Percentiles rank a stretch among this genome's conserved stretches.
Evolutionary conservation across 2,113 vertebrate genomes (phyloP).

Genomic region (Bombycilla garrulus): DNA sequence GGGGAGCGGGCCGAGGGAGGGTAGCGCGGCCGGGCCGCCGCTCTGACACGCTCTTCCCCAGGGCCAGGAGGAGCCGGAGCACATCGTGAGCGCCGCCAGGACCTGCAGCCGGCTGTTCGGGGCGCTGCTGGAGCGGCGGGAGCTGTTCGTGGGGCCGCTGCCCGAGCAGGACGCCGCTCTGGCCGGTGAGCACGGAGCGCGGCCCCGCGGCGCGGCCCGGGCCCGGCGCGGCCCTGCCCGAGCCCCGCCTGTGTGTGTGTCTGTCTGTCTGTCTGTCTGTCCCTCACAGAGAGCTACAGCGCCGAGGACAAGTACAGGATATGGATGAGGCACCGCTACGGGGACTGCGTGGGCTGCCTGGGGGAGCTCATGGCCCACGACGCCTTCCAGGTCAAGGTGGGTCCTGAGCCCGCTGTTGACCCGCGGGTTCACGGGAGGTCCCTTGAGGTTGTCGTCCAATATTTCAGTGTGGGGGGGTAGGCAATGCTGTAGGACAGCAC

Average conservation of each 20-base stretch:
- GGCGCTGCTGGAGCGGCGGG: conserved; percentile 78
- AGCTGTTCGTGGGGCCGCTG: conserved; percentile 81
- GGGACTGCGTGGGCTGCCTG: conserved; percentile 78
- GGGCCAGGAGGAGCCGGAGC: conserved; percentile 75
- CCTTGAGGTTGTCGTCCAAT: rapidly evolving
- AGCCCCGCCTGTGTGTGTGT: not conserved
- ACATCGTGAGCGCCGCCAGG: conserved; percentile 54
- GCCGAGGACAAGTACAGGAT: conserved; percentile 84
- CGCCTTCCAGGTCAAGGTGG: conserved; percentile 79
- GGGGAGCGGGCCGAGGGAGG: not conserved
- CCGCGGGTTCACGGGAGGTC: rapidly evolving
- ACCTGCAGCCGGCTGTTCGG: conserved; percentile 82
- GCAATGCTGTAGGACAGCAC: rapidly evolving
- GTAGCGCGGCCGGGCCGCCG: not conserved
- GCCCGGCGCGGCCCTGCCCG: not conserved
- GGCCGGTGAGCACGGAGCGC: conserved; percentile 8
- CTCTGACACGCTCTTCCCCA: conserved; percentile 33
- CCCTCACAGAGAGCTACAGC: conserved; percentile 53
- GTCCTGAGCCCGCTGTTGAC: not conserved
- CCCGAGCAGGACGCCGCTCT: conserved; percentile 55
- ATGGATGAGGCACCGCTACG: conserved; percentile 92
- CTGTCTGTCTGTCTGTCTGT: not conserved
- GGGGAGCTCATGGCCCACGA: conserved; percentile 78
- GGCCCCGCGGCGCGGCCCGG: not conserved
- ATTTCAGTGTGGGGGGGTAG: not conserved